These are phyloP conservation scores for Rattus rattus DNA, from an alignment of 2,113 vertebrate genomes.

Conservation along the genomic window DNA sequence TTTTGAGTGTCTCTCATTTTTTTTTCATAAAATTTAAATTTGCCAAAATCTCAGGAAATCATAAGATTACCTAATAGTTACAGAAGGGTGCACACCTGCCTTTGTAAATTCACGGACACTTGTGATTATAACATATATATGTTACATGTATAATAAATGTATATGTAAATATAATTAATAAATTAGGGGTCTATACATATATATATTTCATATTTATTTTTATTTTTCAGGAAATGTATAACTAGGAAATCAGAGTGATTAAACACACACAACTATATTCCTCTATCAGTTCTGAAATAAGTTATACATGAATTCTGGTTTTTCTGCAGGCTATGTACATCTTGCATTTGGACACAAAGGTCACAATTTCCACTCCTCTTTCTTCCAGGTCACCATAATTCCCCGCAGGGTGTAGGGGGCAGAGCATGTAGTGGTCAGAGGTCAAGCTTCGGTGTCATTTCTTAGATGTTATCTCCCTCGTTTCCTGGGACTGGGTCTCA, in stretches of 20 bases:
- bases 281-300: background rate
- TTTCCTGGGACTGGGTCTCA: background rate
- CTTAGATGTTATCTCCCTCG: background rate
- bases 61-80: background rate
- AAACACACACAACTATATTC: background rate
- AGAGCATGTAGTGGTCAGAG: background rate
- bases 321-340: slow-evolving; percentile 18
- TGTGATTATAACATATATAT: background rate
- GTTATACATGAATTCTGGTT: background rate
- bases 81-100: background rate
- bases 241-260: too few relatives aligned
- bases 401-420: background rate
- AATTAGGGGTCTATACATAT: too few relatives aligned
- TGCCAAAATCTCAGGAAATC: background rate
- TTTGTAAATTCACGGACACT: background rate
- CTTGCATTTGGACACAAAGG: background rate
- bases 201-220: too few relatives aligned
- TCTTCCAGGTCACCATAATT: background rate
- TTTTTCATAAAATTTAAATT: background rate
- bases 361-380: slow-evolving; percentile 3
- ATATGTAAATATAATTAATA: background rate
- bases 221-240: too few relatives aligned
- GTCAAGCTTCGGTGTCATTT: background rate
- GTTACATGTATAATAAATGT: background rate
- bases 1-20: background rate